Conservation (phyloP, 2,113 vertebrate species). For the Ptilorrhoa leucosticta region DNA sequence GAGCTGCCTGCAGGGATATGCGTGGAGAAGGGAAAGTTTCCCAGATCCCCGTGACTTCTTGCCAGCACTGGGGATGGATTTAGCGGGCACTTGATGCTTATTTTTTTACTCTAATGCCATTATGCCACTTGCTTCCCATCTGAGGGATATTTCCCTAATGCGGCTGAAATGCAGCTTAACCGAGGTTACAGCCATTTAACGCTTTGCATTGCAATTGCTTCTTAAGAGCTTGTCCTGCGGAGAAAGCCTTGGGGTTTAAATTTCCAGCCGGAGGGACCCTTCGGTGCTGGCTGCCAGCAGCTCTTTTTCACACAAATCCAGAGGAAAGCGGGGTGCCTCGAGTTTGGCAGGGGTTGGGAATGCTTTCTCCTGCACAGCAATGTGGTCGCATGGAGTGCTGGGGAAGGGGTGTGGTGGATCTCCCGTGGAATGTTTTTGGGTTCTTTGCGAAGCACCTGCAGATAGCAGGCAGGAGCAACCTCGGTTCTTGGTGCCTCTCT, state of each 20-base stretch:
- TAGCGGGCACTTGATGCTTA: not conserved
- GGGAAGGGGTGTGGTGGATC: not conserved
- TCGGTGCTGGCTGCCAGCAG: not conserved
- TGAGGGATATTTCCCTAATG: conserved; percentile 50
- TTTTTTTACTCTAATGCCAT: conserved; percentile 49
- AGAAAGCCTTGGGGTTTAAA: conserved; percentile 48
- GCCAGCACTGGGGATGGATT: not conserved
- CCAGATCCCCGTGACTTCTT: not conserved
- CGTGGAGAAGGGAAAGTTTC: not conserved
- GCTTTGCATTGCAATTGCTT: not conserved
- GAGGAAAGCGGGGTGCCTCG: not conserved
- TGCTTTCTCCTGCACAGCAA: not conserved
- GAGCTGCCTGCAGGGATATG: not conserved
- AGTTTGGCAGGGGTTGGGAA: not conserved
- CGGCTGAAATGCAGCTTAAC: conserved; percentile 44
- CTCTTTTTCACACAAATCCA: not conserved
- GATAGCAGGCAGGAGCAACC: not conserved
- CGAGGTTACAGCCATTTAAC: conserved; percentile 26
- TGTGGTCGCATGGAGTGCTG: fast-evolving
- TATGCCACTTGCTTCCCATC: conserved; percentile 45
- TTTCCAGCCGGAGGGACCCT: not conserved
- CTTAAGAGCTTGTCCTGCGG: conserved; percentile 13
- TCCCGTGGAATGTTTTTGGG: fast-evolving
- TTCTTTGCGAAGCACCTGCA: not conserved
- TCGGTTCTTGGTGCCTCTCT: not conserved